phyloP scores from a whole-genome alignment of 2,797 vertebrate genomes.

The Allobates femoralis region DNA sequence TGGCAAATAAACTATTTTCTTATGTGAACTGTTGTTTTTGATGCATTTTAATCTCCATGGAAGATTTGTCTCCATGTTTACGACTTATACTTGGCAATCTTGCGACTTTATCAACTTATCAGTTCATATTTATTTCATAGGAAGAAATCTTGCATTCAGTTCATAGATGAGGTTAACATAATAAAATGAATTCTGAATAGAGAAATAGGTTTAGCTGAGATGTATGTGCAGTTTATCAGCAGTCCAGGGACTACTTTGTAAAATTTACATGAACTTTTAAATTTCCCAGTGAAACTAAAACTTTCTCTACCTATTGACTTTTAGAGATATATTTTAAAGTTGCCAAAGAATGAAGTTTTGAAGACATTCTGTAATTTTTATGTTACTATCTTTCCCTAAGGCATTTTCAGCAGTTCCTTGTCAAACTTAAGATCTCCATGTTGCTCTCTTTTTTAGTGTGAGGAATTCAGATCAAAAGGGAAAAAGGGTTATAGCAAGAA shows the following conservation, averaged over 20 bases:
- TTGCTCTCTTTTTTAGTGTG: not conserved
- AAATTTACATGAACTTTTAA: slow-evolving; percentile 44
- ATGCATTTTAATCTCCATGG: slow-evolving; percentile 26
- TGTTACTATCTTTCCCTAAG: not conserved
- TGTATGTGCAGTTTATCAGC: slow-evolving; percentile 22
- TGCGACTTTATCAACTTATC: slow-evolving; percentile 51
- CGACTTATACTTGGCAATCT: slow-evolving; percentile 45
- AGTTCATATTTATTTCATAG: slow-evolving; percentile 35
- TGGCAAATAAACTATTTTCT: slow-evolving; percentile 26
- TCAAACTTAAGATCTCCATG: not conserved
- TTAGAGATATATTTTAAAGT: not conserved
- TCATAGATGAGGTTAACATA: slow-evolving; percentile 33
- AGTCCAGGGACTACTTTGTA: slow-evolving; percentile 34
- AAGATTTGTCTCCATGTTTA: slow-evolving; percentile 36
- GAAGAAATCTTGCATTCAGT: slow-evolving; percentile 19
- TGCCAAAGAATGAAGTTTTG: not conserved
- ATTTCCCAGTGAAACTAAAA: slow-evolving; percentile 43
- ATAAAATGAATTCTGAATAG: slow-evolving; percentile 26
- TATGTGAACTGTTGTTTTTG: slow-evolving; percentile 18
- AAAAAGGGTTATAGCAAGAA: not conserved
- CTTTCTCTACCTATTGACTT: slow-evolving; percentile 41
- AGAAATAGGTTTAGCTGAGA: slow-evolving; percentile 18
- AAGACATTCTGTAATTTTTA: slow-evolving; percentile 19
- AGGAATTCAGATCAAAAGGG: not conserved
- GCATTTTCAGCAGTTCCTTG: not conserved